Percentiles rank a stretch among this genome's conserved stretches.
Conservation (phyloP, 23 tunicate species). For the Ascidia mentula region DNA sequence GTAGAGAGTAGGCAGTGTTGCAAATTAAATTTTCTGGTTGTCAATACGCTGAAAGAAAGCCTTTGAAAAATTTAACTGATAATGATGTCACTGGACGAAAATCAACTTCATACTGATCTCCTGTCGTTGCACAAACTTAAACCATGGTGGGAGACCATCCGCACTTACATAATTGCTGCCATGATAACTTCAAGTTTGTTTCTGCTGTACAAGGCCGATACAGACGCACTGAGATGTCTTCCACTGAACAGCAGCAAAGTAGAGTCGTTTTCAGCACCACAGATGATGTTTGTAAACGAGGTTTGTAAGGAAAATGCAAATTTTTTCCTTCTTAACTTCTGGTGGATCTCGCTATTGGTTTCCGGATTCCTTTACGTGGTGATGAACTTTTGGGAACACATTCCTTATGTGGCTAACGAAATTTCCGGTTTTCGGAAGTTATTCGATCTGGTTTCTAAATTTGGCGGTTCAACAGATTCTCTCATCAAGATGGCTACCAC, state of each 20-base stretch:
- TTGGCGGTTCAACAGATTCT: background rate
- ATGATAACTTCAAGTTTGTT: background rate
- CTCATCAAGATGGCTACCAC: background rate
- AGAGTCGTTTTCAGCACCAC: background rate
- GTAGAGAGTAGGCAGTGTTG: too few relatives aligned
- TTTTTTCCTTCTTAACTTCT: background rate
- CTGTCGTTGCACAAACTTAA: background rate
- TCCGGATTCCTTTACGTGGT: background rate
- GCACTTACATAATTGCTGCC: background rate
- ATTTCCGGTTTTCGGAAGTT: background rate
- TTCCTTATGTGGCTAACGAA: background rate
- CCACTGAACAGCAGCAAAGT: background rate
- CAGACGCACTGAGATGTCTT: background rate
- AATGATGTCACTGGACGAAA: too few relatives aligned
- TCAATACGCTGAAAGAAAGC: too few relatives aligned
- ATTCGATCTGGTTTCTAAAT: background rate
- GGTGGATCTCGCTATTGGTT: background rate
- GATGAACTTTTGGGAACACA: background rate
- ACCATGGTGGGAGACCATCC: slow-evolving; percentile 1
- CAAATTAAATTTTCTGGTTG: too few relatives aligned
- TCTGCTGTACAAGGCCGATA: background rate
- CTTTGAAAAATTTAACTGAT: too few relatives aligned
- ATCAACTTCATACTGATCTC: too few relatives aligned
- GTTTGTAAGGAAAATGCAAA: background rate
- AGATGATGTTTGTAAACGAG: background rate